Conservation (phyloP, 2,797 vertebrate species). For the Balearica regulorum region DNA sequence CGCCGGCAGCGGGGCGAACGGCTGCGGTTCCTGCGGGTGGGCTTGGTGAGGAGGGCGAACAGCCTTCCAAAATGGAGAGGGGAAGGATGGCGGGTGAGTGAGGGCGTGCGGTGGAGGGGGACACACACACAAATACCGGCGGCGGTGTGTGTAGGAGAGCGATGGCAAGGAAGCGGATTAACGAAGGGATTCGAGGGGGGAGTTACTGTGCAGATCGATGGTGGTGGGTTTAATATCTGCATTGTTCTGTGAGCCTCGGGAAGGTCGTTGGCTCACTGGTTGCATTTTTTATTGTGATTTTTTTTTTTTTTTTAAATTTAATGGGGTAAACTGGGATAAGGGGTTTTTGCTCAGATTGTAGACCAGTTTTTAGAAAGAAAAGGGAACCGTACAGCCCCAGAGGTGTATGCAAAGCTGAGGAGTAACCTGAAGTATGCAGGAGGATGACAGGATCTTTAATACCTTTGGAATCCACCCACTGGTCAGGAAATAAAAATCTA, state of each 20-base stretch:
- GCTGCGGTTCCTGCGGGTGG: neutral
- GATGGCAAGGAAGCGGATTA: neutral
- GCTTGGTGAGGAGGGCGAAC: neutral
- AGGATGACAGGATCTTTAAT: constrained; percentile 21
- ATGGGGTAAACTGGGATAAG: neutral
- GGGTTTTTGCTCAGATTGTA: neutral
- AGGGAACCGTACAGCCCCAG: neutral
- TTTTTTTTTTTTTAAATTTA: neutral
- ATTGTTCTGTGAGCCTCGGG: neutral
- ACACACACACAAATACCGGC: neutral
- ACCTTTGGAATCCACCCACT: neutral
- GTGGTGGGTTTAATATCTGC: constrained; percentile 19
- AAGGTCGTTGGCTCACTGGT: neutral
- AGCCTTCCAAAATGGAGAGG: constrained; percentile 2
- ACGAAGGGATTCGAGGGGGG: neutral
- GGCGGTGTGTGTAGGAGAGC: neutral
- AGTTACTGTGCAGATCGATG: neutral
- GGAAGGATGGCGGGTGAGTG: neutral
- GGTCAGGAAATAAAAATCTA: constrained; percentile 9
- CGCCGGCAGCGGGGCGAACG: neutral
- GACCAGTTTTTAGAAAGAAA: neutral
- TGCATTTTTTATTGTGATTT: neutral
- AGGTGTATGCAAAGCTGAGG: neutral
- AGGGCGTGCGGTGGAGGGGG: neutral
- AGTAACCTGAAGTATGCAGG: constrained; percentile 44